phyloP scores from a whole-genome alignment of 1,140 invertebrate species.

The Leptinotarsa undecemlineata region DNA sequence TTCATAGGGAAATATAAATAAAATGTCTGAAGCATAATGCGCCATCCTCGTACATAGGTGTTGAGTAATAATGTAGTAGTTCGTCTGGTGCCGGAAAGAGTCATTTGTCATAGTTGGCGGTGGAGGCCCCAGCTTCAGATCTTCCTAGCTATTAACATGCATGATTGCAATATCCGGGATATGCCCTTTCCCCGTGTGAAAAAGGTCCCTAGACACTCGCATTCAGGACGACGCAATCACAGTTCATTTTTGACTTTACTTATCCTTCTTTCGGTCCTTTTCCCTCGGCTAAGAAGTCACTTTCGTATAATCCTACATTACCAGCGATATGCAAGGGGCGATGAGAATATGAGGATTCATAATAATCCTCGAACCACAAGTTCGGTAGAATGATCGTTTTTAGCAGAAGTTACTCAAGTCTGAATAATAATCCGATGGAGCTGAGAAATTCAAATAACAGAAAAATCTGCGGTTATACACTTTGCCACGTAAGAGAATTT shows the following conservation, averaged over 20 bases:
- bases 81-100: conserved; percentile 34
- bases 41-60: conserved; percentile 7
- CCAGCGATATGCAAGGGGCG: no score
- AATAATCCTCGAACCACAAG: no score
- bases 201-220: conserved; percentile 17
- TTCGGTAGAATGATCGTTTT: no score
- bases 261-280: conserved; percentile 39
- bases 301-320: no score
- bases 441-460: no score
- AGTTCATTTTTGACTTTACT: conserved; percentile 30
- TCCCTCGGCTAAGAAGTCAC: conserved; percentile 27
- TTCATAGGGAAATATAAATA: no score
- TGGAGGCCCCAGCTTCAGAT: conserved; percentile 34
- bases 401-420: no score
- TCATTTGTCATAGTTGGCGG: conserved; percentile 39
- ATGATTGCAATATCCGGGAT: conserved; percentile 46
- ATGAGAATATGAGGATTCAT: no score
- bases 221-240: conserved; percentile 43
- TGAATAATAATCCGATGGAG: no score
- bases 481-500: no score
- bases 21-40: background rate
- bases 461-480: no score
- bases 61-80: conserved; percentile 8
- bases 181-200: conserved; percentile 40
- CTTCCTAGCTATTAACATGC: conserved; percentile 35